Conservation (phyloP, 2,797 vertebrate genomes). For the Dicrostonyx torquatus region DNA sequence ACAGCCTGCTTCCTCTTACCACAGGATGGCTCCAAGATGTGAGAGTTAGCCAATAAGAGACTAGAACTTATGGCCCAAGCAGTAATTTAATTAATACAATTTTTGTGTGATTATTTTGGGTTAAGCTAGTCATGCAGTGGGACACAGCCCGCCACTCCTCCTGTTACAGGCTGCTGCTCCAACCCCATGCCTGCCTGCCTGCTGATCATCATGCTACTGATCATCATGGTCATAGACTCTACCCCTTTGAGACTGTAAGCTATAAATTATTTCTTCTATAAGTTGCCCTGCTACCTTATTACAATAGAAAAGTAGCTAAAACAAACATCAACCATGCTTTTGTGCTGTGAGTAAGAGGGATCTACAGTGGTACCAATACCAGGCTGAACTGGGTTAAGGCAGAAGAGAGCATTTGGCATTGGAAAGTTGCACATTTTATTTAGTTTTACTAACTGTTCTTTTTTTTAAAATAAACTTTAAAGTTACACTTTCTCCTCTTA, state of each 20-base stretch:
- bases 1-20: no score
- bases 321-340: not conserved
- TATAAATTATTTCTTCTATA: not conserved
- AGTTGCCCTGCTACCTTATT: not conserved
- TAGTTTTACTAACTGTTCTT: not conserved
- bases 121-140: no score
- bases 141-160: no score
- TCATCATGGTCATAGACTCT: no score
- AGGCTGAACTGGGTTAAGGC: not conserved
- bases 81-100: no score
- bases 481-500: no score
- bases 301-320: not conserved
- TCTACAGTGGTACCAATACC: not conserved
- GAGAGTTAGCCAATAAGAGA: no score
- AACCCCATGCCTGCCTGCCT: no score
- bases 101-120: no score
- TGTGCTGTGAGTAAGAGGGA: not conserved
- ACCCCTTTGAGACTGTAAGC: not conserved
- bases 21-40: no score
- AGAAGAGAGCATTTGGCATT: not conserved
- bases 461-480: no score
- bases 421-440: not conserved
- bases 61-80: no score
- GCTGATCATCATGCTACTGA: not conserved
- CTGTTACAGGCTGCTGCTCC: not conserved